Evolutionary conservation across 2,888 invertebrate genomes (phyloP).

Genomic region (Coelopa pilipes): DNA sequence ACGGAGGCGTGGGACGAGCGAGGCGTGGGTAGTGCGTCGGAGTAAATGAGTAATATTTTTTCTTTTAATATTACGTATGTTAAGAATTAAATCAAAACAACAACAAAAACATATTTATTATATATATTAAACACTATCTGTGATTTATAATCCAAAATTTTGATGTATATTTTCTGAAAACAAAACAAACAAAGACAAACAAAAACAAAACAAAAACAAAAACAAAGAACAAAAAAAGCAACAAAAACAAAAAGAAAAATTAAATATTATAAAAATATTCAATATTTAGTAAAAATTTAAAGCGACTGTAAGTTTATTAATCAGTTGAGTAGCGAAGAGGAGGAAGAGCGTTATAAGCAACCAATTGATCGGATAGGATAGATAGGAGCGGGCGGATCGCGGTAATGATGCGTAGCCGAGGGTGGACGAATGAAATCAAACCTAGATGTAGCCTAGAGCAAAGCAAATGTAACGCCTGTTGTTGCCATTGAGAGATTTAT

Average conservation of each 20-base stretch:
- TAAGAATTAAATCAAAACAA: conserved; percentile 3
- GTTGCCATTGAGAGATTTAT: conserved; percentile 49
- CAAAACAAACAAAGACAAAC: conserved; percentile 49
- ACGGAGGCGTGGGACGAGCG: too few species aligned
- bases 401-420: not conserved
- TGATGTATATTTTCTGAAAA: conserved; percentile 67
- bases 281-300: conserved; percentile 50
- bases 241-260: conserved; percentile 43
- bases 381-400: not conserved
- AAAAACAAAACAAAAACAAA: conserved; percentile 44
- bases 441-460: conserved; percentile 11
- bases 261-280: conserved; percentile 46
- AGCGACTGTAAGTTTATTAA: conserved; percentile 45
- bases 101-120: conserved; percentile 56
- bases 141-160: conserved; percentile 69
- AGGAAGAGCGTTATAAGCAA: conserved; percentile 32
- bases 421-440: conserved; percentile 16
- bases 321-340: conserved; percentile 45
- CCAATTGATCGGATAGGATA: conserved; percentile 36
- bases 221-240: conserved; percentile 47
- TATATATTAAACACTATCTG: conserved; percentile 66
- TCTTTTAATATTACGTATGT: not conserved
- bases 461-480: conserved; percentile 46
- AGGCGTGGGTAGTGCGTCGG: too few species aligned
- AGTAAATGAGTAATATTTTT: not conserved